Evolutionary conservation across 1,140 invertebrate genomes (phyloP).

Genomic region (Panulirus ornatus): DNA sequence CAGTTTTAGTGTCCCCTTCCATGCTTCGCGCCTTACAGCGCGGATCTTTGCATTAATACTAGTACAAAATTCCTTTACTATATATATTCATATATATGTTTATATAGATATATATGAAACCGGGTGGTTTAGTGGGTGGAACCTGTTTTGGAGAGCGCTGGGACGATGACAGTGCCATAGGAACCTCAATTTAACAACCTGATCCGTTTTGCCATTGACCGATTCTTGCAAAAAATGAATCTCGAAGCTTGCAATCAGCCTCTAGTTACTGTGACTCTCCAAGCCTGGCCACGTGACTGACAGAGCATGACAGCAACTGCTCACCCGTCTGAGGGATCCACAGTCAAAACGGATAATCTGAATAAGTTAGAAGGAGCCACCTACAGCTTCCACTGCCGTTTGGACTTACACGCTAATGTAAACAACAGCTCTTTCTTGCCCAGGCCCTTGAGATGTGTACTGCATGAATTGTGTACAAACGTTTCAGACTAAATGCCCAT

Average conservation of each 20-base stretch:
- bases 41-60: constrained; percentile 65
- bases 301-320: neutral
- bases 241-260: neutral
- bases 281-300: neutral
- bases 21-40: constrained; percentile 20
- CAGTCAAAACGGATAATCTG: constrained; percentile 33
- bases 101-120: constrained; percentile 62
- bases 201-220: constrained; percentile 32
- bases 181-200: constrained; percentile 30
- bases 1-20: constrained; percentile 51
- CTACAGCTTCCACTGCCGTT: constrained; percentile 24
- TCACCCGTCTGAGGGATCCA: neutral
- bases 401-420: constrained; percentile 56
- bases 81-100: constrained; percentile 68
- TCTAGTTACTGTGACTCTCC: neutral
- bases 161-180: constrained; percentile 54
- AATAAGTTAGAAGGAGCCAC: constrained; percentile 24
- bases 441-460: constrained; percentile 64
- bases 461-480: constrained; percentile 60
- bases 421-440: constrained; percentile 56
- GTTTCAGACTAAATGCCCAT: constrained; percentile 71
- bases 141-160: constrained; percentile 69
- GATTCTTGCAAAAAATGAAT: constrained; percentile 4
- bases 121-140: constrained; percentile 72
- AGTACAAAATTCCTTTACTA: constrained; percentile 71